Conservation (phyloP, 2,113 vertebrate species). For the Cromileptes altivelis region DNA sequence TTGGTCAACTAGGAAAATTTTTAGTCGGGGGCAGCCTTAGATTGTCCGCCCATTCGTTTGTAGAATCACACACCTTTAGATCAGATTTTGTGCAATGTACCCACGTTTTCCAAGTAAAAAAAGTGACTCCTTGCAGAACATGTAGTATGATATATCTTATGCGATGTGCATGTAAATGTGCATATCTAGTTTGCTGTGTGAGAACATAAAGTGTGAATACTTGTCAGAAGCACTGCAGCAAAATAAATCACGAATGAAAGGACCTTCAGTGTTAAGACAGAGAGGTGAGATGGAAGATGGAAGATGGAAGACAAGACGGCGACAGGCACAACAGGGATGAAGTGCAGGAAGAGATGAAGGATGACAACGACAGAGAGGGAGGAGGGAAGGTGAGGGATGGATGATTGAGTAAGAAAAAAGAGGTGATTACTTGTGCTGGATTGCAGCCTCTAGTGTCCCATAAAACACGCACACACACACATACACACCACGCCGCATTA, state of each 20-base stretch:
- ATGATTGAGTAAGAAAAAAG: conserved; percentile 14
- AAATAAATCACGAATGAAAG: conserved; percentile 53
- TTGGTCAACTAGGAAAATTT: too few relatives aligned
- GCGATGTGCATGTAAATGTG: neutral
- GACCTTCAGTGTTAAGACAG: conserved; percentile 32
- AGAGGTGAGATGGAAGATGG: conserved; percentile 37
- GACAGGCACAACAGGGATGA: neutral
- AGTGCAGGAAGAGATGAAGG: conserved; percentile 14
- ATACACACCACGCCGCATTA: conserved; percentile 39
- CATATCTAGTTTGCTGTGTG: neutral
- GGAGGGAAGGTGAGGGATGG: neutral
- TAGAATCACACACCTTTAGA: neutral
- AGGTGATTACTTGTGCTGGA: conserved; percentile 33
- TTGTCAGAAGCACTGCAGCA: conserved; percentile 52
- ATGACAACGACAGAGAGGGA: conserved; percentile 5
- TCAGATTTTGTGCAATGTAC: neutral
- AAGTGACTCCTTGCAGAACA: neutral
- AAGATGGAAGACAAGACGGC: conserved; percentile 21
- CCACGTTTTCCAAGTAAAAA: neutral
- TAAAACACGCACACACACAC: conserved; percentile 32
- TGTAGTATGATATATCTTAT: neutral
- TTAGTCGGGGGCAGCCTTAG: too few relatives aligned
- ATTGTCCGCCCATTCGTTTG: neutral
- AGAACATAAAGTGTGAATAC: neutral
- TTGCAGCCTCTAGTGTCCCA: conserved; percentile 41